Evolutionary conservation across 2,888 invertebrate species (phyloP), one percentile per base, ranked within the genome.

Genomic region (Chymomyza procnemis): DNA sequence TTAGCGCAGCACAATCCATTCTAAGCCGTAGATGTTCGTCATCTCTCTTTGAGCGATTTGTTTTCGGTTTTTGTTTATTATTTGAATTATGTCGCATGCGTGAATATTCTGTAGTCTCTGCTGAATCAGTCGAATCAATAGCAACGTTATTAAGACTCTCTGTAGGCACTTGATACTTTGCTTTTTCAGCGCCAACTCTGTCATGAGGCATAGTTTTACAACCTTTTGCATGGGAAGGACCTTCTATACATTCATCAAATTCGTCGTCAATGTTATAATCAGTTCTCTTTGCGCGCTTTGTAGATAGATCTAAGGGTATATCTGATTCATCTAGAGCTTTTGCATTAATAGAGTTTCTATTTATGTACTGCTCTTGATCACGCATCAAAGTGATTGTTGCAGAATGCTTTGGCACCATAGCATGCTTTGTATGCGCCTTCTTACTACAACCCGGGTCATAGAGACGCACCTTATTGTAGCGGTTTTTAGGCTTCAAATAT

Each of bases 51-150:
- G 0, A 4, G 14, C 1, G 21, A 26, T 6, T 67, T 59, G 14
- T 72, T 69, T 2, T 66, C 19, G 92, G 91, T 68, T 58, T 9
- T 87, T 14, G 12, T 12, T 12, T 1, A 12, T 9, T 41, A 3
- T 2, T 12, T 1, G 3, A 41, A 5, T 41, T 41, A 3, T 88
- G 80, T n/a, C n/a, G n/a, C n/a, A n/a, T n/a, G n/a, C n/a, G n/a
- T 93, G 92, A 80, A 94, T 95, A 6, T 93, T 85, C 69, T 93
- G 92, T 81, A 94, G 93, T 80, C 95, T 94, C 26, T 92, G 57
- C 22, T 52, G 56, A 59, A 18, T 71, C 62, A 59, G 60, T 56
- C 26, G 71, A 47, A 19, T 55, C 21, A 6, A 47, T 64, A 1
- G 67, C 19, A 9, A 71, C 66, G 0, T 47, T 46, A 3, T 56